Conservation (phyloP, 2,797 vertebrate species). For the Lagodon rhomboides region DNA sequence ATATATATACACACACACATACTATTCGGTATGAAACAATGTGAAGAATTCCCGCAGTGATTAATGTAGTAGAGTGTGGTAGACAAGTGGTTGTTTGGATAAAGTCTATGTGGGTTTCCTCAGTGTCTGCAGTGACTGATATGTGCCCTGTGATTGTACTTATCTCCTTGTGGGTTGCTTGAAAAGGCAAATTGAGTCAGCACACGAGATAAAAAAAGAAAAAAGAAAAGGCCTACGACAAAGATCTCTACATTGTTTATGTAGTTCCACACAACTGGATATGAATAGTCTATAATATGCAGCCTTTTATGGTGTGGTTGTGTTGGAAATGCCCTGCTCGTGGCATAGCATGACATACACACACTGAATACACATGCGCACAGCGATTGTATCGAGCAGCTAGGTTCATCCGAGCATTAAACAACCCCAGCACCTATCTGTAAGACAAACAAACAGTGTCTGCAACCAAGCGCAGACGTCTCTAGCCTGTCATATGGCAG, state of each 20-base stretch:
- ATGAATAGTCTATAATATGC: conserved; percentile 79
- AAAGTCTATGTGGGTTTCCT: conserved; percentile 59
- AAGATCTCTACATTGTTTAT: conserved; percentile 65
- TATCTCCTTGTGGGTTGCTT: conserved; percentile 73
- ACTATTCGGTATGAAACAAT: not conserved
- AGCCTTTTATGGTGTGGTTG: conserved; percentile 63
- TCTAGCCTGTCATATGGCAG: conserved; percentile 27
- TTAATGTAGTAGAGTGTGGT: conserved; percentile 5
- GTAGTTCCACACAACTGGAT: conserved; percentile 80
- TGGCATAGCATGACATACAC: conserved; percentile 52
- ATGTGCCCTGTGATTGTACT: conserved; percentile 66
- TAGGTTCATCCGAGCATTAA: conserved; percentile 64
- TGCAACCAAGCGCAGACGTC: conserved; percentile 42
- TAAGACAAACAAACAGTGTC: conserved; percentile 60
- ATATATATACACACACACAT: too few relatives aligned
- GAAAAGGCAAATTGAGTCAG: conserved; percentile 62
- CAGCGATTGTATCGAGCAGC: conserved; percentile 56
- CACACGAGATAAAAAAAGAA: conserved; percentile 30
- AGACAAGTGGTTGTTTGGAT: conserved; percentile 58
- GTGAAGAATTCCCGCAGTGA: conserved; percentile 11
- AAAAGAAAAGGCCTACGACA: conserved; percentile 58
- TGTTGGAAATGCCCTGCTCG: conserved; percentile 66
- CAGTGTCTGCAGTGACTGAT: conserved; percentile 65
- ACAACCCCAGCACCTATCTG: conserved; percentile 51
- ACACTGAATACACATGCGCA: conserved; percentile 23